Conservation (phyloP, 1,140 invertebrate species). For the Sinonovacula constricta region DNA sequence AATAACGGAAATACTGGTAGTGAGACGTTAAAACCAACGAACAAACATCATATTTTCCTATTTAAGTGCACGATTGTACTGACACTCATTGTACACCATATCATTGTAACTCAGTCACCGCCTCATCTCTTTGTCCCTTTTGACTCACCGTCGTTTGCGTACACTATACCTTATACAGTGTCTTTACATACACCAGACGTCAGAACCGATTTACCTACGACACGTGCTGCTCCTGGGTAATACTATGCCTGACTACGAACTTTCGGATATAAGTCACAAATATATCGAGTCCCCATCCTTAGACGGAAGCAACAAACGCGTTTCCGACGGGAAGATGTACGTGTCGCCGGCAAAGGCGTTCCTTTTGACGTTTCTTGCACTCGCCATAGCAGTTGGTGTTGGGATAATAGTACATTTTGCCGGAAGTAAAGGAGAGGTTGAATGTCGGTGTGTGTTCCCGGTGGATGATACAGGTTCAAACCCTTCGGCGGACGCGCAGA, state of each 20-base stretch:
- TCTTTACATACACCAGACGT: too few species aligned
- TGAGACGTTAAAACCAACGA: too few species aligned
- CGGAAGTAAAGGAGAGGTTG: constrained; percentile 15
- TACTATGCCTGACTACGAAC: constrained; percentile 36
- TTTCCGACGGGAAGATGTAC: constrained; percentile 12
- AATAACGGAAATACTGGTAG: too few species aligned
- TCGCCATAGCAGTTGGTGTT: constrained; percentile 42
- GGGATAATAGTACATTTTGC: constrained; percentile 52
- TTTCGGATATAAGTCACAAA: constrained; percentile 21
- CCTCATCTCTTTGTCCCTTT: too few species aligned
- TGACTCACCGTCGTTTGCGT: too few species aligned
- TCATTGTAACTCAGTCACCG: too few species aligned
- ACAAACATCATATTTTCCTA: too few species aligned
- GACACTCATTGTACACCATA: too few species aligned
- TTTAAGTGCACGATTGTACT: too few species aligned
- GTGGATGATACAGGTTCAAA: not conserved
- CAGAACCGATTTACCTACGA: too few species aligned
- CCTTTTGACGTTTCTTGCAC: constrained; percentile 31
- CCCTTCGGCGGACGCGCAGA: not conserved
- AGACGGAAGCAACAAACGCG: not conserved
- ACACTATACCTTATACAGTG: too few species aligned
- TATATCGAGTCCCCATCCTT: not conserved
- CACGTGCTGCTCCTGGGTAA: too few species aligned
- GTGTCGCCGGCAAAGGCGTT: constrained; percentile 36
- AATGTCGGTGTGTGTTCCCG: constrained; percentile 41